A percentile compares a stretch with the other conserved stretches of the same genome.
Evolutionary conservation across 2,888 invertebrate species (phyloP).

Genomic region (Bellardia pandia): DNA sequence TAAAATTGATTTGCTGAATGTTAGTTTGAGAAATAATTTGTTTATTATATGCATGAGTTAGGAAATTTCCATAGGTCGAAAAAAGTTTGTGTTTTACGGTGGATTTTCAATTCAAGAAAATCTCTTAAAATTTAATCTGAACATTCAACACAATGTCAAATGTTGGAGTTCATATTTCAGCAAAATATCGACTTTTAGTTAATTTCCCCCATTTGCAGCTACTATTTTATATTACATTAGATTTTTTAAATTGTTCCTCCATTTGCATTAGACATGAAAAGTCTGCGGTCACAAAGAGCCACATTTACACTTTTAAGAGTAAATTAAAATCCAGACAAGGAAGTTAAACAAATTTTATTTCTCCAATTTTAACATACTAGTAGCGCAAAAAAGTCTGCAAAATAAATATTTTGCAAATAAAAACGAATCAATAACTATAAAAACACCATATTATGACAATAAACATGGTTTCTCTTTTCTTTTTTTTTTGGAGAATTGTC

Average conservation of each 20-base stretch:
- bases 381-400: not conserved
- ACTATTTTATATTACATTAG: too few relatives aligned
- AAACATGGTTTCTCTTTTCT: slow-evolving; percentile 24
- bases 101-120: too few relatives aligned
- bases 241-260: too few relatives aligned
- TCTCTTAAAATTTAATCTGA: too few relatives aligned
- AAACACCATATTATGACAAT: slow-evolving; percentile 24
- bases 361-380: not conserved
- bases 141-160: too few relatives aligned
- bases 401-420: slow-evolving; percentile 1
- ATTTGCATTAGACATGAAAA: too few relatives aligned
- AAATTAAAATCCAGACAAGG: slow-evolving; percentile 31
- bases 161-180: too few relatives aligned
- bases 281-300: not conserved
- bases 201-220: too few relatives aligned
- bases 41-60: too few relatives aligned
- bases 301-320: slow-evolving; percentile 25
- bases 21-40: not conserved
- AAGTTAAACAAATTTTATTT: slow-evolving; percentile 26
- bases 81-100: too few relatives aligned
- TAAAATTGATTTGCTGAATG: not conserved
- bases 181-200: too few relatives aligned
- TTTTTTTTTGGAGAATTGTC: slow-evolving; percentile 3
- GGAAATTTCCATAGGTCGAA: too few relatives aligned
- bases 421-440: slow-evolving; percentile 59